phyloP scores from a whole-genome alignment of 1,140 invertebrate species.

The Anastatus disparis region DNA sequence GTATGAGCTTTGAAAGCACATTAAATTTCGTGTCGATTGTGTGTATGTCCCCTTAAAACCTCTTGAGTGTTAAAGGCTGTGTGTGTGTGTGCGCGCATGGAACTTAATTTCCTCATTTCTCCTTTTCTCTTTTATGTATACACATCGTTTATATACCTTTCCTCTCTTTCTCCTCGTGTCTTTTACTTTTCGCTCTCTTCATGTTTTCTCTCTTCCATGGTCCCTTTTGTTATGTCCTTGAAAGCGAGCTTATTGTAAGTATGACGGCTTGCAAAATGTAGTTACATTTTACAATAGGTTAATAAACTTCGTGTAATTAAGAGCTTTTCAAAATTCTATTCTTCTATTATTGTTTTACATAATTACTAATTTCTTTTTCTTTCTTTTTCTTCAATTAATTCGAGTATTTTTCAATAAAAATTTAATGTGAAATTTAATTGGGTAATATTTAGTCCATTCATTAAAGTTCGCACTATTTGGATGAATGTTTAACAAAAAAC shows the following conservation, averaged over 20 bases:
- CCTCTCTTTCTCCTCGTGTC: background rate
- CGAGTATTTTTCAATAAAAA: too few species aligned
- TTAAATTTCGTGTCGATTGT: conserved; percentile 25
- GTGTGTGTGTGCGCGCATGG: too few species aligned
- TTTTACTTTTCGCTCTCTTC: too few species aligned
- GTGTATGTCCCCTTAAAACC: too few species aligned
- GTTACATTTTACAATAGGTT: conserved; percentile 25
- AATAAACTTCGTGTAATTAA: conserved; percentile 8
- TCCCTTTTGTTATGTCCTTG: conserved; percentile 15
- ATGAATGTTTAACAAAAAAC: too few species aligned
- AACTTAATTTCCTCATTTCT: conserved; percentile 30
- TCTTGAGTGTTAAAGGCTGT: background rate
- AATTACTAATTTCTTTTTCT: too few species aligned
- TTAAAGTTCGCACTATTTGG: too few species aligned
- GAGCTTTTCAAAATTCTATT: background rate
- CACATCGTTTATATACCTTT: background rate
- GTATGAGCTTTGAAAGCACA: background rate
- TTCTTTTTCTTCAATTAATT: too few species aligned
- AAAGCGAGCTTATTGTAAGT: conserved; percentile 25
- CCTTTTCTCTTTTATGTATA: background rate
- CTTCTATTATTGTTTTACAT: background rate
- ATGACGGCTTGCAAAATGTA: conserved; percentile 17
- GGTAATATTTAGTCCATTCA: too few species aligned
- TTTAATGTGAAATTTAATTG: too few species aligned
- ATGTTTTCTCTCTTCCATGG: background rate